These are phyloP conservation scores for Eurystomus glaucurus DNA, from an alignment of 2,797 vertebrate species.

Conservation along the genomic window DNA sequence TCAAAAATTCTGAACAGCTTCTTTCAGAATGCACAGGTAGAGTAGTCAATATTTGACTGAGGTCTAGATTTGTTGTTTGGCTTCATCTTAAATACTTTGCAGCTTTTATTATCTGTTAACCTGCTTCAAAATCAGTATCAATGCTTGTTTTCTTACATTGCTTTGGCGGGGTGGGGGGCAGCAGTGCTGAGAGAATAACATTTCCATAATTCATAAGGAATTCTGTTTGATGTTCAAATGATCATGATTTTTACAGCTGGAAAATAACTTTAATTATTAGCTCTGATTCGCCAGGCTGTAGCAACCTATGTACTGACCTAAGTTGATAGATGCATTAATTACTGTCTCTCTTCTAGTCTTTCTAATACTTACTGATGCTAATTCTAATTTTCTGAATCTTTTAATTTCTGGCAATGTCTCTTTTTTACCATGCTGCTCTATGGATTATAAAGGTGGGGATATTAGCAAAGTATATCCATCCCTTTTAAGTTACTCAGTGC, in stretches of 20 bases:
- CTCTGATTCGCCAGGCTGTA: background rate
- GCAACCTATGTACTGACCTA: background rate
- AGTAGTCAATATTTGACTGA: background rate
- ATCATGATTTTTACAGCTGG: background rate
- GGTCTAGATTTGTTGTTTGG: background rate
- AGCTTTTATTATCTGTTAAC: background rate
- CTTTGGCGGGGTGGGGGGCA: background rate
- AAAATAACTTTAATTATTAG: conserved; percentile 8
- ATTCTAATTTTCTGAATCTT: conserved; percentile 80
- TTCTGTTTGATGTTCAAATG: conserved; percentile 3
- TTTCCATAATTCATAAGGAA: background rate
- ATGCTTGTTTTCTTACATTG: background rate
- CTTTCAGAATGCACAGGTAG: background rate
- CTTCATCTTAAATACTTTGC: background rate
- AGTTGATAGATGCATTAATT: conserved; percentile 61
- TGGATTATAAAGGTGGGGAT: conserved; percentile 96
- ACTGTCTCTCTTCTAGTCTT: conserved; percentile 71
- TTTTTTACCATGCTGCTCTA: conserved; percentile 94
- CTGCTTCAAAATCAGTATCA: background rate
- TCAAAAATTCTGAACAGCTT: background rate
- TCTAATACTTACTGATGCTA: conserved; percentile 77
- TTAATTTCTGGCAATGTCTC: conserved; percentile 89
- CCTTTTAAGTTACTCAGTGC: conserved; percentile 90
- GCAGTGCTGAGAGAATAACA: background rate
- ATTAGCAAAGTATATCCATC: conserved; percentile 91